Base-by-base conservation (phyloP, 2,888 invertebrate species). In the Agrochola litura region DNA sequence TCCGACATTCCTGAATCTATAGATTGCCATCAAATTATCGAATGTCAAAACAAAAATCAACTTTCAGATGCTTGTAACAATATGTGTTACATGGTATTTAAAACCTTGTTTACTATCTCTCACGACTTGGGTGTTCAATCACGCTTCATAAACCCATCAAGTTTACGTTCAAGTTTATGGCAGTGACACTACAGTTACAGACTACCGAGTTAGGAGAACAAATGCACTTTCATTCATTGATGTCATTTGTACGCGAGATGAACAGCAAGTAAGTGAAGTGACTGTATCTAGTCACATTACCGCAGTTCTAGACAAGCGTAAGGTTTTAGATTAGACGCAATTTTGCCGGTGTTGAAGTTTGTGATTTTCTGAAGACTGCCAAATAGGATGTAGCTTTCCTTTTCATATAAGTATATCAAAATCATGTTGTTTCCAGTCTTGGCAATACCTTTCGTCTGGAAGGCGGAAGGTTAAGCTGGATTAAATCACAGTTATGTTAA, bases 191-290 rank as follows among this genome's bases (percentile, higher is more conserved):
- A 65, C 72, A 56, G 61, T 63, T 43, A 63, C 46, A 30, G 77
- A 71, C 76, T 83, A 73, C 83, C 73, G 79, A 79, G 75, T 73
- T 76, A 72, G 66, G 68, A 76, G 67, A 85, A 75, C 78, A 52
- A 76, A 88, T 86, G 88, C 88, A 88, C 89, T 88, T 88, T 88
- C 88, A 72, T 87, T 86, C 89, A 80, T 86, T 86, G 83, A 85
- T 82, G 86, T 88, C 60, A 88, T 88, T 87, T 81, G 87, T 85
- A 88, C 84, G 88, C 88, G 78, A 75, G 73, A 79, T 76, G 73
- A 77, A 67, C 78, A 25, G 8, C 25, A 30, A 64, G 46, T 65
- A 46, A 66, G 73, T 80, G 65, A 76, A 76, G 72, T 68, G 68
- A 72, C 71, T 76, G 64, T 71, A 81, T 58, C 71, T 75, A 79